Evolutionary conservation across 2,888 invertebrate genomes (phyloP).

Genomic region (Latheticus oryzae): DNA sequence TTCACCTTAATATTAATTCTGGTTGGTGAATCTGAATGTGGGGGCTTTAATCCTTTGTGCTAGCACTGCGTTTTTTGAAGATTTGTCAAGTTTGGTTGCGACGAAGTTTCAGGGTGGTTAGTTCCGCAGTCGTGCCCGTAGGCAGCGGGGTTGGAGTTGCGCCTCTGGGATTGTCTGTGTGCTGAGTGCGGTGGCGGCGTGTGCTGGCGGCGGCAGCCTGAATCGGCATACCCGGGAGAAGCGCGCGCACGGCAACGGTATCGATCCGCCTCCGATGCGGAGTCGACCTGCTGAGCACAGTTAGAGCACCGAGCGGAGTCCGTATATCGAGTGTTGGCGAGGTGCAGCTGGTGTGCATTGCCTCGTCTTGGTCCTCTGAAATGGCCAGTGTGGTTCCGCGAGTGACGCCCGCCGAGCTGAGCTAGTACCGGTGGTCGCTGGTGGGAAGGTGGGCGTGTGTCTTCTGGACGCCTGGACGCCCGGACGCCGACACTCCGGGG

Average conservation of each 20-base stretch:
- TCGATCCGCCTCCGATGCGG: constrained; percentile 50
- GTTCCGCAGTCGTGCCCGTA: constrained; percentile 31
- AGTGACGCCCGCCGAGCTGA: constrained; percentile 57
- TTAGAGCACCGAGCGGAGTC: constrained; percentile 41
- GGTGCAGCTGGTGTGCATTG: constrained; percentile 41
- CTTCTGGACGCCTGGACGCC: constrained; percentile 41
- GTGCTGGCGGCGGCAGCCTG: constrained; percentile 33
- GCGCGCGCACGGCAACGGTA: constrained; percentile 51
- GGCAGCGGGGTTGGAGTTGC: constrained; percentile 27
- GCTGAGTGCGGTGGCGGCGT: constrained; percentile 21
- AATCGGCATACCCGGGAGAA: constrained; percentile 48
- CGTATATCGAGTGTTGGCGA: constrained; percentile 42
- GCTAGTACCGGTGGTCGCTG: constrained; percentile 59
- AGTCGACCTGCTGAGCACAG: constrained; percentile 40
- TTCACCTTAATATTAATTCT: constrained; percentile 16
- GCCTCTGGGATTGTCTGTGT: constrained; percentile 27
- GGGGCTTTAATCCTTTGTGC: constrained; percentile 29
- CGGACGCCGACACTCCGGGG: constrained; percentile 53
- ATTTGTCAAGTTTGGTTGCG: constrained; percentile 23
- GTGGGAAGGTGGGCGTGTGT: constrained; percentile 50
- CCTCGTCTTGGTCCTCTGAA: constrained; percentile 50
- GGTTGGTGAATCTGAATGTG: constrained; percentile 31
- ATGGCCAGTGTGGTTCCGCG: constrained; percentile 59
- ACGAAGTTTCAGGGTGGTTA: constrained; percentile 29
- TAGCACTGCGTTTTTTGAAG: constrained; percentile 30